phyloP scores from a whole-genome alignment of 2,797 vertebrate species.

The Macropodus opercularis region DNA sequence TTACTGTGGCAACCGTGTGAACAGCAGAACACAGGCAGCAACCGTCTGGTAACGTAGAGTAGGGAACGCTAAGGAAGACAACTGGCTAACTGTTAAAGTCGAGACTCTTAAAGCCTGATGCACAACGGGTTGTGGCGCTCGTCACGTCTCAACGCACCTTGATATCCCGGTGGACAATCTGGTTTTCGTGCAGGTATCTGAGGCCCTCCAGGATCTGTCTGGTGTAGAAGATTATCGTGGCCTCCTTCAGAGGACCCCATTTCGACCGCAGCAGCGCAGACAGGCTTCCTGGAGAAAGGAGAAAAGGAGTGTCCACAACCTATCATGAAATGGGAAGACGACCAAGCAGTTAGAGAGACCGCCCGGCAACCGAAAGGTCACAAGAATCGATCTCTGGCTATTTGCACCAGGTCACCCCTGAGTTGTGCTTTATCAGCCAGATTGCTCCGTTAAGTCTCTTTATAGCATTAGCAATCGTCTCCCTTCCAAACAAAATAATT shows the following conservation, averaged over 20 bases:
- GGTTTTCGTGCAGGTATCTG: slow-evolving; percentile 97
- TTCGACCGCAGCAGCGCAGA: slow-evolving; percentile 95
- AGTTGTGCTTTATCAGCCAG: not conserved
- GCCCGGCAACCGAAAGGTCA: slow-evolving; percentile 25
- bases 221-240: slow-evolving; percentile 98
- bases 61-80: too few relatives aligned
- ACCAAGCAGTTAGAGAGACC: slow-evolving; percentile 53
- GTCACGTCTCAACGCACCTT: slow-evolving; percentile 81
- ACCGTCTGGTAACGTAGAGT: too few relatives aligned
- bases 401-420: not conserved
- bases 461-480: too few relatives aligned
- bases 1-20: too few relatives aligned
- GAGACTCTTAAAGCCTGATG: too few relatives aligned
- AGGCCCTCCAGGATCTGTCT: slow-evolving; percentile 98
- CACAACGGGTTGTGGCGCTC: too few relatives aligned
- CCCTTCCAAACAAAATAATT: not conserved
- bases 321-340: slow-evolving; percentile 57
- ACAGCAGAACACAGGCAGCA: too few relatives aligned
- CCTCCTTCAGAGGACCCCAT: slow-evolving; percentile 97
- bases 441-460: too few relatives aligned
- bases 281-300: slow-evolving; percentile 88
- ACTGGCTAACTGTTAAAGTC: too few relatives aligned
- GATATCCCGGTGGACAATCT: slow-evolving; percentile 98
- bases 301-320: slow-evolving; percentile 56
- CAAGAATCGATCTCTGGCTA: slow-evolving; percentile 34